Percentiles rank a stretch among this genome's conserved stretches.
Evolutionary conservation across 2,797 vertebrate species (phyloP).

Genomic region (Mareca strepera): DNA sequence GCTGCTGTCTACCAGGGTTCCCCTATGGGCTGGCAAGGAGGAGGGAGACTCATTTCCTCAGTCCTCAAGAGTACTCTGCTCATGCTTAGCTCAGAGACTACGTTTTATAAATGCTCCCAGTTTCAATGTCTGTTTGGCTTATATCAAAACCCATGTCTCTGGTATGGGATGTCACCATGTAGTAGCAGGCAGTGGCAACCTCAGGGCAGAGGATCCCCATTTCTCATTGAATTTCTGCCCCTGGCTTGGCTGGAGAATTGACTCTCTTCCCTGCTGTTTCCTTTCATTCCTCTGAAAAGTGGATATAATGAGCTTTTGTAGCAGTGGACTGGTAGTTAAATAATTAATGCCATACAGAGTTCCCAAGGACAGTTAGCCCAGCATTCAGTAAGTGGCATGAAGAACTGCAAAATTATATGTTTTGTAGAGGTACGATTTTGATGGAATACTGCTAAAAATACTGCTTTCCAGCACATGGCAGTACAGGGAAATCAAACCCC

Average conservation of each 20-base stretch:
- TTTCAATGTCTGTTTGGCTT: neutral
- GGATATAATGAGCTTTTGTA: neutral
- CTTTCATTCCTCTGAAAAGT: neutral
- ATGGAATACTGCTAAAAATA: neutral
- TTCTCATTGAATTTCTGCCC: neutral
- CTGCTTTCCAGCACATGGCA: neutral
- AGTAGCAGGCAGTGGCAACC: neutral
- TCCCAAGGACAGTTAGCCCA: neutral
- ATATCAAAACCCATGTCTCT: neutral
- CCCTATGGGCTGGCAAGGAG: neutral
- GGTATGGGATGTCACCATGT: neutral
- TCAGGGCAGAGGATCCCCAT: neutral
- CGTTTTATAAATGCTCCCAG: neutral
- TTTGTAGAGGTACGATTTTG: neutral
- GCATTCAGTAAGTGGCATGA: neutral
- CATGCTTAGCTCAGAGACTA: rapidly evolving
- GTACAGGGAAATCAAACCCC: neutral
- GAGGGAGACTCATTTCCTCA: neutral
- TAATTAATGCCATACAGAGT: neutral
- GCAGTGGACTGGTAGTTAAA: neutral
- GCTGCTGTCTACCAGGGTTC: neutral
- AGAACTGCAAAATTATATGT: neutral
- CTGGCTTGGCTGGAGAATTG: neutral
- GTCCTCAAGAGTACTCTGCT: neutral
- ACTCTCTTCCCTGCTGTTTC: neutral